Evolutionary conservation across 2,797 vertebrate genomes (phyloP).

Genomic region (Ciconia nigra): DNA sequence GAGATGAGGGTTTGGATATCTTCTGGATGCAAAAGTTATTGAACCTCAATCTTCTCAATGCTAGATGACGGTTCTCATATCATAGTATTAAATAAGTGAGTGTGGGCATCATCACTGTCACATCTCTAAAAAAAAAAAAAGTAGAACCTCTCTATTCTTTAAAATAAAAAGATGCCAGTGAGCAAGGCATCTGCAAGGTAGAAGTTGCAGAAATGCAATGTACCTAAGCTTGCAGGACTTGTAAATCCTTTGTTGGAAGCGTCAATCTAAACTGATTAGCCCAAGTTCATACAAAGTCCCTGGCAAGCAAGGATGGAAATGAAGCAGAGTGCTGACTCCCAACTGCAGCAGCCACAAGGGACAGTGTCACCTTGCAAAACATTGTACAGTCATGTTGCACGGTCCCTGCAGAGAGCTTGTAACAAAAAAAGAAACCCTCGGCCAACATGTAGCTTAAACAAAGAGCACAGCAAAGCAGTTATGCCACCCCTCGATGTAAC

Average conservation of each 20-base stretch:
- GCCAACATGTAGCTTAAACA: background rate
- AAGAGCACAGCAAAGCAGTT: background rate
- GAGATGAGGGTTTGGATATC: background rate
- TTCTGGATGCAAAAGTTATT: background rate
- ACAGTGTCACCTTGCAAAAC: background rate
- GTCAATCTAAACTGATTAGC: background rate
- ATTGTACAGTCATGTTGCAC: accelerated
- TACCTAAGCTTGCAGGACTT: background rate
- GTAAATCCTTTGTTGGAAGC: background rate
- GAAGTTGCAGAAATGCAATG: background rate
- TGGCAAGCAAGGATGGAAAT: background rate
- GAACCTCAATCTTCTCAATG: background rate
- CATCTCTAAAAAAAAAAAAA: background rate
- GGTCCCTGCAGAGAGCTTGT: background rate
- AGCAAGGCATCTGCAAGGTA: background rate
- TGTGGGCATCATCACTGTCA: background rate
- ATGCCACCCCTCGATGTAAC: background rate
- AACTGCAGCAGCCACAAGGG: background rate
- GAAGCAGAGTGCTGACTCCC: background rate
- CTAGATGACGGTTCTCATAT: background rate
- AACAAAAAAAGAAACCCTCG: background rate
- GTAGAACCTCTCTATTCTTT: background rate
- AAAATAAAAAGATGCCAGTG: background rate
- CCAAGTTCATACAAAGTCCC: background rate
- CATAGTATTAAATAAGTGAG: background rate